Evolutionary conservation across 1,140 invertebrate species (phyloP), one percentile per base, ranked within the genome.

Genomic region (Drosophila burlai): DNA sequence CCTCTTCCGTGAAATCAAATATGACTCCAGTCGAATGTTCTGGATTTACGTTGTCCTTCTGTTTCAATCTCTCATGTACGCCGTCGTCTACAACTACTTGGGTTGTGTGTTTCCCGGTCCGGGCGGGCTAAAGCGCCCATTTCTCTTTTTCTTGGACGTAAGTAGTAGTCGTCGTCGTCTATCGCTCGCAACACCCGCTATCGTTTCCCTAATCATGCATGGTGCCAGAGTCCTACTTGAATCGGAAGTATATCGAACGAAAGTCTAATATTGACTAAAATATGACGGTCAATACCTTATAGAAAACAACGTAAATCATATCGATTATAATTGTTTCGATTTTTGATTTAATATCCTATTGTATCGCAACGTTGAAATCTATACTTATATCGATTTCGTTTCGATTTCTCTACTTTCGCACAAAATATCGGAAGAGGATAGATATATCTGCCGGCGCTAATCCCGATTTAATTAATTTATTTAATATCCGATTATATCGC

Each of bases 141-240:
- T 91, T 46, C 47, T 92, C 1, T 92, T 93, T 50, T 76, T 92
- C 13, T 49, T 93, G 6, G 82, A 91, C 47, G 92, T 91, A 80
- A 31, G 31, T 31, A 31, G 31, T 31, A 9, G 31, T 31, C 24
- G 24, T 24, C 24, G 24, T 2, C 21, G 21, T 24, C 31, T 31
- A 2, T 31, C 1, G 1, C 31, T 31, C 31, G 7, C 31, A 31
- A 31, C 36, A 38, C 36, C 10, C 34, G 34, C 11, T 36, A 34
- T 34, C 34, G 34, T 34, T 34, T 34, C 10, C 34, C 34, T 11
- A 34, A 34, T 34, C 9, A 0, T 13, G 34, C 10, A 36, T 36
- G 34, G 34, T 36, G 11, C 34, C 10, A 36, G 46, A 36, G 46
- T 26, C 7, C 21, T 26, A 3, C 24, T 16, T 3, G 7, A 47